Percentiles rank a stretch among this genome's conserved stretches.
These are phyloP conservation scores for Misgurnus mizolepis DNA, from an alignment of 2,113 vertebrate species.

Conservation along the genomic window DNA sequence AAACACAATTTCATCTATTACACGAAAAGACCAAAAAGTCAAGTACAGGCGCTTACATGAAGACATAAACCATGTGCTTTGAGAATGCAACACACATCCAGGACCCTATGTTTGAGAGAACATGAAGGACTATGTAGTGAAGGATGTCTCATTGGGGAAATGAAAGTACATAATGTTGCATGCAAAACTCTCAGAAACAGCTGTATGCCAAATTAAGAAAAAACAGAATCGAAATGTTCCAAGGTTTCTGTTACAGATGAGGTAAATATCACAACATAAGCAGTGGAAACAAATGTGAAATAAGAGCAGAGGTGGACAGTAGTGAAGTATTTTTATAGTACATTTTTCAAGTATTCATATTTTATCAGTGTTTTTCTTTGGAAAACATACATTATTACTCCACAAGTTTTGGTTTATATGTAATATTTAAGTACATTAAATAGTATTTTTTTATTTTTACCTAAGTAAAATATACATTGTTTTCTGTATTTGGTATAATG, in stretches of 20 bases:
- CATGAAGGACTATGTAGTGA: slow-evolving; percentile 24
- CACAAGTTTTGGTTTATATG: no score
- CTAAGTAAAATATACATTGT: no score
- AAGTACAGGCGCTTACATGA: background rate
- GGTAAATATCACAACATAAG: slow-evolving; percentile 40
- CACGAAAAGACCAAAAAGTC: background rate
- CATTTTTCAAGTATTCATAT: background rate
- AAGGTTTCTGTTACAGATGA: slow-evolving; percentile 29
- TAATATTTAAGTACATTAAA: no score
- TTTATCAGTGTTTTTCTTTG: no score
- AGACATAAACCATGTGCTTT: slow-evolving; percentile 43
- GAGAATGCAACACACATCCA: slow-evolving; percentile 36
- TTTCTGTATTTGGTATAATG: no score
- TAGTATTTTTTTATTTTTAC: no score
- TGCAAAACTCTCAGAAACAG: slow-evolving; percentile 40
- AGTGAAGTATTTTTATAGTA: no score
- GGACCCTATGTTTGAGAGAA: background rate
- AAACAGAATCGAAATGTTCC: slow-evolving; percentile 48
- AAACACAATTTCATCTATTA: background rate
- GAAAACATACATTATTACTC: no score
- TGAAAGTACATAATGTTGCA: slow-evolving; percentile 47
- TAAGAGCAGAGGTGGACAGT: no score
- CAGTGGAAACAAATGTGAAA: background rate
- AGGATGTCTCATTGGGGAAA: slow-evolving; percentile 36
- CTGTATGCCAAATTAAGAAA: slow-evolving; percentile 42